A percentile compares a stretch with the other conserved stretches of the same genome.
Evolutionary conservation across 2,888 invertebrate species (phyloP).

Genomic region (Leucoma salicis): DNA sequence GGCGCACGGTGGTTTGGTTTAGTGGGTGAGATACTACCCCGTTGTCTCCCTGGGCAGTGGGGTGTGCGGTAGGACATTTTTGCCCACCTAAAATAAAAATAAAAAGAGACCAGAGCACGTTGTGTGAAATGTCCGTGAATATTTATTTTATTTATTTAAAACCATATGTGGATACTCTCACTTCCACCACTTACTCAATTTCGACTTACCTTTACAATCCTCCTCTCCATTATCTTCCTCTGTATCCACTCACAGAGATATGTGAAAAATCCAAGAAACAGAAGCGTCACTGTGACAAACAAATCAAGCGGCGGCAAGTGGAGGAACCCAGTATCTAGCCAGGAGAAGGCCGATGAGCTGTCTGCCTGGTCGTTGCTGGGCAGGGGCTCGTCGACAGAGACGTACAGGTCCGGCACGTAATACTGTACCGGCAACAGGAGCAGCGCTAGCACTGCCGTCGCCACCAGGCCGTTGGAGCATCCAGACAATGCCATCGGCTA

Average conservation of each 20-base stretch:
- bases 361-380: neutral
- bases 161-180: too few relatives aligned
- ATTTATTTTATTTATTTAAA: too few relatives aligned
- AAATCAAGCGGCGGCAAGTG: neutral
- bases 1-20: too few relatives aligned
- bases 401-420: conserved; percentile 44
- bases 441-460: conserved; percentile 50
- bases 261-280: conserved; percentile 11
- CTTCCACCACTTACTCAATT: too few relatives aligned
- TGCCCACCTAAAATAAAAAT: too few relatives aligned
- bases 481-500: conserved; percentile 50
- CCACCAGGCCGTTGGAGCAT: conserved; percentile 53
- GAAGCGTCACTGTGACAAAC: neutral
- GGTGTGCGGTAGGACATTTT: too few relatives aligned
- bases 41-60: too few relatives aligned
- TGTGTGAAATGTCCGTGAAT: too few relatives aligned
- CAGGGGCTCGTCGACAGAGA: neutral
- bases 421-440: conserved; percentile 58
- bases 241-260: conserved; percentile 67
- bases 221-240: conserved; percentile 61
- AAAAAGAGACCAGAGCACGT: too few relatives aligned
- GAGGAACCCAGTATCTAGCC: neutral
- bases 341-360: neutral
- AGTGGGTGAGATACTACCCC: too few relatives aligned
- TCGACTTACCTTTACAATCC: conserved; percentile 55